Evolutionary conservation across 2,113 vertebrate genomes (phyloP), one percentile per base, ranked within the genome.

Genomic region (Chionodraco myersi): DNA sequence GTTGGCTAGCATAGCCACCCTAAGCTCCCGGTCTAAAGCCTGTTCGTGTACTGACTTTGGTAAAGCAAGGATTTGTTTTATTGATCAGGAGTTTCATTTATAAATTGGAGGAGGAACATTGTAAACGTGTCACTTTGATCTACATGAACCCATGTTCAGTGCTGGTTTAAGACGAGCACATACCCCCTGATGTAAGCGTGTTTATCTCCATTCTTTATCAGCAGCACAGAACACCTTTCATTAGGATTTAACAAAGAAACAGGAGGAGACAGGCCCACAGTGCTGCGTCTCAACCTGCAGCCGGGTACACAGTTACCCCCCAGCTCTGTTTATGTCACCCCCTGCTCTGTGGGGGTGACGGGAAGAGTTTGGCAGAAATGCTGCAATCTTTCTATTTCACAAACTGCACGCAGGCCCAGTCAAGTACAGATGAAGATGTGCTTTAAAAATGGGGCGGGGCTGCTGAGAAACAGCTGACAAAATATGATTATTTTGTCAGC

Each of bases 231-330:
- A n/a, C n/a, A n/a, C n/a, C n/a, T n/a, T 76, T 68, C 18, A 63
- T 61, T 34, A 63, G 80, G 78, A 75, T 57, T 63, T 47, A 88
- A 75, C 45, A 18, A 1, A 2, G 23, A 15, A 44, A 72, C 54
- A 66, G 44, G 61, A 71, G 56, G 49, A 83, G 63, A 68, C 47
- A 41, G 60, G 10, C 56, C 77, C 77, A 87, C 52, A 69, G 21
- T 16, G 6, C 1, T 77, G 61, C 76, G 84, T 91, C 82, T 82
- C 77, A 89, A 91, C 89, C 75, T 80, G 90, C 58, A 72, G 63
- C 21, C 21, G 21, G 21, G 21, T 21, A 21, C 21, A 21, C 21
- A 21, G 21, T 21, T 21, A 21, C 21, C 21, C 21, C 81, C 82
- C 52, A 67, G 18, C 16, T 52, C 26, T 11, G 44, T 64, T 23